phyloP scores from a whole-genome alignment of 2,797 vertebrate species.

The Sus cebifrons region DNA sequence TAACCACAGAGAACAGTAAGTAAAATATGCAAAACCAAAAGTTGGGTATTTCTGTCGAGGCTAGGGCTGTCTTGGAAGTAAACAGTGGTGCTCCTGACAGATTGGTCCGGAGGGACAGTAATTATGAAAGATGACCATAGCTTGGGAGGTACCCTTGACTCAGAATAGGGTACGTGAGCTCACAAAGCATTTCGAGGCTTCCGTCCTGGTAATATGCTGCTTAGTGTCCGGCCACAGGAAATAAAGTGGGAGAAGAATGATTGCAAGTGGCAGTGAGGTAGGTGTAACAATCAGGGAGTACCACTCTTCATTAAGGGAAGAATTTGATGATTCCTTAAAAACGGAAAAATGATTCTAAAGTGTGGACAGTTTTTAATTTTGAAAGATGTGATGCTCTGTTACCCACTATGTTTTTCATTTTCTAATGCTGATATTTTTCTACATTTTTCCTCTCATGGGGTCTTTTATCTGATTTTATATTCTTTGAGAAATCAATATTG shows the following conservation, averaged over 20 bases:
- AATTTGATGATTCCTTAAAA: slow-evolving; percentile 47
- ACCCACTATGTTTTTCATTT: background rate
- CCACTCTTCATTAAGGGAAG: background rate
- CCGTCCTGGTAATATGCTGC: background rate
- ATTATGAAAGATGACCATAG: slow-evolving; percentile 64
- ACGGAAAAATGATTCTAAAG: slow-evolving; percentile 51
- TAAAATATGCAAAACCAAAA: slow-evolving; percentile 68
- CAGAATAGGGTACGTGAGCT: background rate
- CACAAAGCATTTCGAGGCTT: background rate
- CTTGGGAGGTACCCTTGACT: background rate
- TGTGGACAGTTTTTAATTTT: slow-evolving; percentile 51
- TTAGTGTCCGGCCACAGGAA: background rate
- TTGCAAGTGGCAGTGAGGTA: background rate
- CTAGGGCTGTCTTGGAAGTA: background rate
- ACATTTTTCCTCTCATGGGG: background rate
- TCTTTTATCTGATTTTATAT: background rate
- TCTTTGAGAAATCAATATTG: slow-evolving; percentile 39
- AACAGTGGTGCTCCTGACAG: slow-evolving; percentile 5
- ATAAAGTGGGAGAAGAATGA: background rate
- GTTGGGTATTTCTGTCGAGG: slow-evolving; percentile 7
- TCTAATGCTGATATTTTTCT: slow-evolving; percentile 28
- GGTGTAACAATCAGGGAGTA: background rate
- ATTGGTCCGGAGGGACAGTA: slow-evolving; percentile 39
- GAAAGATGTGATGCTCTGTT: background rate
- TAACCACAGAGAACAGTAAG: slow-evolving; percentile 71